Conservation (phyloP, 2,888 invertebrate species). For the Oscheius myriophilus region DNA sequence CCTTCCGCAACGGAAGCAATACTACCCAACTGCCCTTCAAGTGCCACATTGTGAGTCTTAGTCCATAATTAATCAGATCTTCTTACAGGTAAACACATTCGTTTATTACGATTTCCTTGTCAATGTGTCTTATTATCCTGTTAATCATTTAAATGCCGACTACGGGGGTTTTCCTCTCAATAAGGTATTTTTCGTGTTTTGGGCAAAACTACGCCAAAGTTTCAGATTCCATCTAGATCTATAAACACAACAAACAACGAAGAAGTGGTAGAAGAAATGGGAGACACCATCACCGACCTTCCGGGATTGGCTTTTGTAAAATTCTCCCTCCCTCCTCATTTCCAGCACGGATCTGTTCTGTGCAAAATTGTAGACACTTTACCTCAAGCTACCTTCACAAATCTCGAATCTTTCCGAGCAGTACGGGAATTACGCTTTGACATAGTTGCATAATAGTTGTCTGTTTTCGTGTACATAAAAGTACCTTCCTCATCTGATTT, state of each 20-base stretch:
- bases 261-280: conserved; percentile 9
- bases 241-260: neutral
- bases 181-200: neutral
- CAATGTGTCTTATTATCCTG: conserved; percentile 15
- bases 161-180: conserved; percentile 24
- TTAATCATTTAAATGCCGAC: conserved; percentile 12
- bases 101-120: conserved; percentile 16
- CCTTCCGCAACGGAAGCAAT: conserved; percentile 1
- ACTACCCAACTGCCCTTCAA: conserved; percentile 13
- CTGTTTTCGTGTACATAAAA: neutral
- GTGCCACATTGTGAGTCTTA: conserved; percentile 5
- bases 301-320: conserved; percentile 14
- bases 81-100: conserved; percentile 20
- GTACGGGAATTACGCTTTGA: conserved; percentile 17
- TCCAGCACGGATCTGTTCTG: conserved; percentile 18
- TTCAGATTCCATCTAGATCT: conserved; percentile 6
- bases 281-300: neutral
- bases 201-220: too few relatives aligned
- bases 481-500: too few relatives aligned
- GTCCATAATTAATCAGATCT: neutral
- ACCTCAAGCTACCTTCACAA: neutral
- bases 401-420: conserved; percentile 10
- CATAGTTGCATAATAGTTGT: conserved; percentile 13
- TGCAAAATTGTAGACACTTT: neutral
- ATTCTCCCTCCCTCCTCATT: conserved; percentile 2